These are phyloP conservation scores for Xyrichtys novacula DNA, from an alignment of 2,797 vertebrate genomes.

Conservation along the genomic window DNA sequence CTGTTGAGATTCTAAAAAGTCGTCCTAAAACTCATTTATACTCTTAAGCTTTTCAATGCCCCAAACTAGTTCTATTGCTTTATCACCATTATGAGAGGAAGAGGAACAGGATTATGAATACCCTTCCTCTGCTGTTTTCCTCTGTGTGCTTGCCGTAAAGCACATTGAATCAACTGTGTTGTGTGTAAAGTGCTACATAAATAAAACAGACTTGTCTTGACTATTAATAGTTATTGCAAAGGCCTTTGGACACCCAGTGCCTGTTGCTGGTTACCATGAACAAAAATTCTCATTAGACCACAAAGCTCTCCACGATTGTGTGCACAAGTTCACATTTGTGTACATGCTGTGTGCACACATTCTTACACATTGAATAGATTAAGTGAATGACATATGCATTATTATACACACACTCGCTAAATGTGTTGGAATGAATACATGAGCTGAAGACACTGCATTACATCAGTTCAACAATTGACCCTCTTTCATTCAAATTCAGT, in stretches of 20 bases:
- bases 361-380: not conserved
- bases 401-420: not conserved
- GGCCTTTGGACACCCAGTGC: not conserved
- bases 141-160: too few relatives aligned
- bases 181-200: too few relatives aligned
- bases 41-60: too few relatives aligned
- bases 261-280: slow-evolving; percentile 21
- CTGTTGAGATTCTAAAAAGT: too few relatives aligned
- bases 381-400: not conserved
- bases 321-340: not conserved
- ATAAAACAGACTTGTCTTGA: too few relatives aligned
- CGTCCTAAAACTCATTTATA: too few relatives aligned
- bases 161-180: too few relatives aligned
- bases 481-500: not conserved
- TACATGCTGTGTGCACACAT: not conserved
- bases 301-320: slow-evolving; percentile 7
- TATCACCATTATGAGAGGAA: too few relatives aligned
- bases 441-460: slow-evolving; percentile 17
- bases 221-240: not conserved
- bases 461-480: slow-evolving; percentile 18
- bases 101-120: too few relatives aligned
- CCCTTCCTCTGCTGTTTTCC: too few relatives aligned
- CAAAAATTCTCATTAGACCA: slow-evolving; percentile 27
- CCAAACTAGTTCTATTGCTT: too few relatives aligned
- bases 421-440: slow-evolving; percentile 31